Conservation (phyloP, 1,140 invertebrate species). For the Ridgeia piscesae region DNA sequence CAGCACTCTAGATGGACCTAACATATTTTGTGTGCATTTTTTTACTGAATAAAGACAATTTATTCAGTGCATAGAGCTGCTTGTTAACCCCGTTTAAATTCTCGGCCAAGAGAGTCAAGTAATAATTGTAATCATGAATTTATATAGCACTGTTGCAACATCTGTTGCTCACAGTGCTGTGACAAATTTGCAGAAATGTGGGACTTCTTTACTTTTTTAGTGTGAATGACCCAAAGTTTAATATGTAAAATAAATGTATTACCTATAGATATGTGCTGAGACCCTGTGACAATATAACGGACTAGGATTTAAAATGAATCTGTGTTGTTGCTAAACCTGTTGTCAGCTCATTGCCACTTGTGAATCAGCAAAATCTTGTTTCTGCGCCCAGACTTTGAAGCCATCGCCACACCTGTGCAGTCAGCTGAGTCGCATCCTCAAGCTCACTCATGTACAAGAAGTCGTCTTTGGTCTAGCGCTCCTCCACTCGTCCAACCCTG, state of each 20-base stretch:
- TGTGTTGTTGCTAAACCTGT: no score
- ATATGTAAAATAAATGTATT: background rate
- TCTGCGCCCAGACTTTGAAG: constrained; percentile 69
- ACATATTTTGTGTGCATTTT: background rate
- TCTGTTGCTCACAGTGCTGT: no score
- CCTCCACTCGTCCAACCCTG: constrained; percentile 74
- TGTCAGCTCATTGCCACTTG: no score
- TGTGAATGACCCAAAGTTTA: background rate
- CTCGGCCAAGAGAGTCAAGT: no score
- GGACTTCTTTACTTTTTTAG: no score
- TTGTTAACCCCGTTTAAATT: no score
- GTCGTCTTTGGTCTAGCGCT: constrained; percentile 83
- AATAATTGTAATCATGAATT: no score
- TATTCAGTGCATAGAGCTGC: no score
- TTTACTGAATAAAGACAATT: background rate
- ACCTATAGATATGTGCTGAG: background rate
- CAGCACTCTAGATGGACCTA: background rate
- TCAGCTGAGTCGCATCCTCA: constrained; percentile 80
- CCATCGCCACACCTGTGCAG: constrained; percentile 75
- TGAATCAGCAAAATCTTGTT: background rate
- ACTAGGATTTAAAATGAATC: no score
- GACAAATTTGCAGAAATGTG: no score
- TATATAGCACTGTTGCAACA: no score
- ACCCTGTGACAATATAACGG: background rate
- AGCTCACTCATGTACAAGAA: constrained; percentile 83